Evolutionary conservation across 2,797 vertebrate species (phyloP), one percentile per base, ranked within the genome.

Genomic region (Calcarius lapponicus): DNA sequence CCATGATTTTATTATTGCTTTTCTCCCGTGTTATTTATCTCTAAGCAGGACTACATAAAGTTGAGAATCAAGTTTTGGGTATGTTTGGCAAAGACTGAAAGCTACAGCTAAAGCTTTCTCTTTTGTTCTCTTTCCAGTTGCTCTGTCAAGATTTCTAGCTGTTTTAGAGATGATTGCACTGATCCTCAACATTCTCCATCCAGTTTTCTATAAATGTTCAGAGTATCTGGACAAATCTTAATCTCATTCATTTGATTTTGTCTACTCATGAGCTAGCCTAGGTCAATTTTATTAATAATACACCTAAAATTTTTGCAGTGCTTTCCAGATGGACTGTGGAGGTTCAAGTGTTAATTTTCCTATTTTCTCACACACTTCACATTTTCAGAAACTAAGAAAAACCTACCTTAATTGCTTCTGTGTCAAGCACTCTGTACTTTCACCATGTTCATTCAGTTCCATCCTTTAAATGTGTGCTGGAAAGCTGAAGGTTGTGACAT

Each of bases 211-310:
- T 85, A 83, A 83, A 95, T 80, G 76, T 88, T 97, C 81, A 95
- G 71, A 56, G 43, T 95, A 85, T 66, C 48, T 65, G 54, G 40
- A 95, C 60, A 92, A 93, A 93, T 76, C 58, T 96, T 96, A 76
- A 31, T 96, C 86, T 96, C 86, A 93, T 79, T 97, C 36, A 96
- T 95, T 85, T 73, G 64, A 90, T 96, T 95, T 85, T 78, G 92
- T 70, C 38, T 71, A 38, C 58, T 80, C 5, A 6, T 71, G 22
- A 83, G 88, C 53, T 86, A 74, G 7, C 42, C 84, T 67, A 47
- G 57, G 93, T 92, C 36, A 87, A 92, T 94, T 92, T 96, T 97
- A 96, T 95, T 96, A 94, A 95, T 88, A 97, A 93, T 76, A 76
- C 17, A 94, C 40, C 40, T 70, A 47, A 31, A 40, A 72, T 73